Evolutionary conservation across 2,888 invertebrate genomes (phyloP).

Genomic region (Acanthosoma haemorrhoidale): DNA sequence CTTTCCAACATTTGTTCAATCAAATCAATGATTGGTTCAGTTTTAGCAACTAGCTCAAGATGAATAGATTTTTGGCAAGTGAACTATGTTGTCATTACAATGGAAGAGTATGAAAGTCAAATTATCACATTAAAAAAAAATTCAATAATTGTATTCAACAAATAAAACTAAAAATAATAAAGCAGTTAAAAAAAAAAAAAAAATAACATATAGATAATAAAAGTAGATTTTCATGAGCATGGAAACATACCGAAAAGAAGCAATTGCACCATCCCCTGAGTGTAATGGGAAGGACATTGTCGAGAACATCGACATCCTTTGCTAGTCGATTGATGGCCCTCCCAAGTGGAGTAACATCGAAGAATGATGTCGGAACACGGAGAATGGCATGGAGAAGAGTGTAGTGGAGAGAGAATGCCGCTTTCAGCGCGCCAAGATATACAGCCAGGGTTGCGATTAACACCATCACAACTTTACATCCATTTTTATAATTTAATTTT

Average conservation of each 20-base stretch:
- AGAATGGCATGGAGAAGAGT: slow-evolving; percentile 60
- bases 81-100: too few species aligned
- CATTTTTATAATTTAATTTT: background rate
- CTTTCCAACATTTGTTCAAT: too few species aligned
- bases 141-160: background rate
- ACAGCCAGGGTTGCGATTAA: slow-evolving; percentile 62
- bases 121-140: background rate
- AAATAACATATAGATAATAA: background rate
- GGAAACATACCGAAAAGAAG: slow-evolving; percentile 33
- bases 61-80: too few species aligned
- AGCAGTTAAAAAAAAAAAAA: background rate
- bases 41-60: too few species aligned
- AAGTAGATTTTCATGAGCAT: background rate
- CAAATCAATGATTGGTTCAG: too few species aligned
- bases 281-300: slow-evolving; percentile 65
- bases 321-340: slow-evolving; percentile 72
- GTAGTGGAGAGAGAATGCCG: slow-evolving; percentile 51
- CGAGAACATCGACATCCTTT: slow-evolving; percentile 67
- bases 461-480: slow-evolving; percentile 55
- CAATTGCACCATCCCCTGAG: slow-evolving; percentile 60
- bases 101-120: too few species aligned
- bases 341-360: slow-evolving; percentile 74
- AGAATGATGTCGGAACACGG: slow-evolving; percentile 65
- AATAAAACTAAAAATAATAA: background rate
- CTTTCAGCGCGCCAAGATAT: slow-evolving; percentile 58